phyloP scores from a whole-genome alignment of 2,797 vertebrate species.

The Alcedo atthis region DNA sequence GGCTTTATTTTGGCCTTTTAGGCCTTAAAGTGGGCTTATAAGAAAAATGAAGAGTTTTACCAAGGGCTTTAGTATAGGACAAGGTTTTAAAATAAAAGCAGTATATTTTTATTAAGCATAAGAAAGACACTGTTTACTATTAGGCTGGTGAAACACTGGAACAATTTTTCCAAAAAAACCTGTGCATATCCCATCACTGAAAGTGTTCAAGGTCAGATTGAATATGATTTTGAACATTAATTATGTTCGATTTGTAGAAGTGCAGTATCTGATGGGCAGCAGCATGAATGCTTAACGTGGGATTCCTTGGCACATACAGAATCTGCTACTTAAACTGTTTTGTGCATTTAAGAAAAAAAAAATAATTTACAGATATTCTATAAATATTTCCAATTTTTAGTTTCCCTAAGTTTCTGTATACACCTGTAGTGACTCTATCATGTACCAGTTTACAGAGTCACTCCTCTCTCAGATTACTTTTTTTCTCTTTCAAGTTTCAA shows the following conservation, averaged over 20 bases:
- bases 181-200: neutral
- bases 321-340: neutral
- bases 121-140: no score
- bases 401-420: neutral
- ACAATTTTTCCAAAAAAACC: no score
- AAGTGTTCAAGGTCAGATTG: neutral
- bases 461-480: rapidly evolving
- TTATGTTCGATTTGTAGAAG: neutral
- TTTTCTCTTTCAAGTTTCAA: neutral
- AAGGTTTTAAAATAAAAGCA: neutral
- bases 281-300: neutral
- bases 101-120: neutral
- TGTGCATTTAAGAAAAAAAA: neutral
- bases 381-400: neutral
- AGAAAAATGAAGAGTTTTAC: neutral
- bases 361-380: rapidly evolving
- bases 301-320: neutral
- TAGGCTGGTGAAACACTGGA: no score
- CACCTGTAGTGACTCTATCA: neutral
- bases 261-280: neutral
- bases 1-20: neutral
- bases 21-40: neutral
- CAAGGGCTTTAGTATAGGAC: neutral
- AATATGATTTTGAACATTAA: neutral
- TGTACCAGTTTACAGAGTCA: neutral